Base-by-base conservation (phyloP, 1,140 invertebrate genomes). In the Venturia canescens region DNA sequence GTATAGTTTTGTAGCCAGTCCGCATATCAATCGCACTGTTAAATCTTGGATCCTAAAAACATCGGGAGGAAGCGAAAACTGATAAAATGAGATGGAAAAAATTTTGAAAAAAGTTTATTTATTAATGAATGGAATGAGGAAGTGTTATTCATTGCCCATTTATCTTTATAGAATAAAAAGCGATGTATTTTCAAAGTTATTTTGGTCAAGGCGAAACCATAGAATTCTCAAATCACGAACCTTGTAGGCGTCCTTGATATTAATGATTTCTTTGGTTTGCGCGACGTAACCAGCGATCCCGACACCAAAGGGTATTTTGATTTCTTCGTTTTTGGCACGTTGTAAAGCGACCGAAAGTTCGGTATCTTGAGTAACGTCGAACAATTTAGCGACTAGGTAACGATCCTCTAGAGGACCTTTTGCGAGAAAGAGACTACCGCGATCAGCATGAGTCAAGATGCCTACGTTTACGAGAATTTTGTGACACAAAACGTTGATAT, bases 391-490 rank as follows among this genome's bases (percentile, higher is more conserved):
- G 50, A 97, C 95, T 44, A 98, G 93, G 86, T 97, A 97, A 83
- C 96, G 93, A 84, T 95, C 93, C 66, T 95, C 94, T 1, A 94
- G 90, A 0, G 95, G 93, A 13, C 97, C 97, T 87, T 97, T 95
- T 0, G 97, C 96, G 72, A 98, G 92, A 91, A 98, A 98, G 77
- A 98, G 91, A 77, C 96, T 97, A 13, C 97, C 97, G 23, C 97
- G 92, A 90, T 98, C 97, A 0, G 97, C 97, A 81, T 96, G 93
- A 4, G 97, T 98, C 63, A 98, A 93, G 76, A 97, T 92, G 60
- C 96, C 95, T 1, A 98, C 97, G 91, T 98, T 98, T 21, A 97
- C 96, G 29, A 98, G 93, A 84, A 98, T 98, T 93, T 98, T 98
- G 91, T 98, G 97, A 88, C 97, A 98, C 6, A 98, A 93, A 15